Percentiles rank a stretch among this genome's conserved stretches.
These are phyloP conservation scores for Drosophila biarmipes DNA, from an alignment of 1,140 invertebrate species.

Conservation along the genomic window DNA sequence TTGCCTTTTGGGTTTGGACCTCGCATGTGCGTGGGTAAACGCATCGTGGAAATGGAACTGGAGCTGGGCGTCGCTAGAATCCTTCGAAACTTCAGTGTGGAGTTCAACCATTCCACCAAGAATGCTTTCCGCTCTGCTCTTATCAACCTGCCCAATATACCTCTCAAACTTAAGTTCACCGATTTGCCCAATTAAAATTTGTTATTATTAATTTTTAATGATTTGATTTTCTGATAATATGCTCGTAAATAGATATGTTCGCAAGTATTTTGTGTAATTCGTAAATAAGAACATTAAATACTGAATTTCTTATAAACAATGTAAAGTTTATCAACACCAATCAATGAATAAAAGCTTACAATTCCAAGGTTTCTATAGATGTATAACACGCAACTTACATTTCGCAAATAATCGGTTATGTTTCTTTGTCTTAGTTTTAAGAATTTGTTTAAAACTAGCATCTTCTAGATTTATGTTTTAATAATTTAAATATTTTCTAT, in stretches of 20 bases:
- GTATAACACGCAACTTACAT: too few relatives aligned
- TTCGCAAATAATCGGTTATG: too few relatives aligned
- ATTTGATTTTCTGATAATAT: slow-evolving; percentile 1
- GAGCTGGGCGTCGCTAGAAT: slow-evolving; percentile 87
- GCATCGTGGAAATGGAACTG: slow-evolving; percentile 90
- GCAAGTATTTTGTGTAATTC: background rate
- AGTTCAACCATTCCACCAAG: slow-evolving; percentile 83
- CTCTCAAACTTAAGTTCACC: slow-evolving; percentile 75
- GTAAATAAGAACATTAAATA: too few relatives aligned
- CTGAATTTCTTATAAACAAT: too few relatives aligned
- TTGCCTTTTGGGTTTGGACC: slow-evolving; percentile 88
- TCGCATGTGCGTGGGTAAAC: slow-evolving; percentile 86
- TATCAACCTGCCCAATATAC: slow-evolving; percentile 74
- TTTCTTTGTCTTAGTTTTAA: too few relatives aligned
- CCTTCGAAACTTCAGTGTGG: slow-evolving; percentile 86
- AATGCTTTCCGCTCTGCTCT: slow-evolving; percentile 58
- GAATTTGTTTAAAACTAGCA: background rate
- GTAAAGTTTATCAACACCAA: too few relatives aligned
- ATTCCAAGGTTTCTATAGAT: too few relatives aligned
- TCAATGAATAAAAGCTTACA: too few relatives aligned
- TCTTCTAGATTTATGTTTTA: background rate
- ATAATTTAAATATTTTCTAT: background rate
- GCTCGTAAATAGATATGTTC: background rate
- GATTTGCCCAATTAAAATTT: slow-evolving; percentile 47
- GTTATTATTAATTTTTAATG: background rate